These are phyloP conservation scores for Alethe castanea DNA, from an alignment of 2,113 vertebrate genomes.

Conservation along the genomic window DNA sequence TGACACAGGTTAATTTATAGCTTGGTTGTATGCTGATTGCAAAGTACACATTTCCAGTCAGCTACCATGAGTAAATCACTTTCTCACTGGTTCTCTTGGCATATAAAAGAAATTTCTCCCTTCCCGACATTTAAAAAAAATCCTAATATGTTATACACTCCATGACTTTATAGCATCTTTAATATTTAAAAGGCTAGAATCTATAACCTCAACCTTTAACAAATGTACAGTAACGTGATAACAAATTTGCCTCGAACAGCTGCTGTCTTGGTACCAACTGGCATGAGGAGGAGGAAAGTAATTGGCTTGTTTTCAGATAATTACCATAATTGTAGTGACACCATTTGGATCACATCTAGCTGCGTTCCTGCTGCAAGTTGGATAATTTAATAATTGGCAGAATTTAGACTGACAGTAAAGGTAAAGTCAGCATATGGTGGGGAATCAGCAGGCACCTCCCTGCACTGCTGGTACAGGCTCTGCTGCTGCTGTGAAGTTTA, in stretches of 20 bases:
- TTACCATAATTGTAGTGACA: slow-evolving; percentile 67
- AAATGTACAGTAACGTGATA: slow-evolving; percentile 42
- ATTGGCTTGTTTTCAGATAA: slow-evolving; percentile 69
- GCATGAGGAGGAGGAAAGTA: slow-evolving; percentile 41
- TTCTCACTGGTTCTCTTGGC: slow-evolving; percentile 18
- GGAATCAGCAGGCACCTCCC: slow-evolving; percentile 7
- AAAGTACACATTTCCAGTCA: slow-evolving; percentile 43
- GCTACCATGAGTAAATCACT: slow-evolving; percentile 43
- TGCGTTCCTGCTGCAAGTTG: slow-evolving; percentile 43
- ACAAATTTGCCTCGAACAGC: slow-evolving; percentile 59
- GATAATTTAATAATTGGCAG: slow-evolving; percentile 61
- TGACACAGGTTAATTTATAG: slow-evolving; percentile 40
- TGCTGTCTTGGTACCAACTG: slow-evolving; percentile 64
- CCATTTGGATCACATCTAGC: slow-evolving; percentile 61
- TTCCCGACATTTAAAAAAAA: slow-evolving; percentile 54
- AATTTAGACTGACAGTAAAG: slow-evolving; percentile 63
- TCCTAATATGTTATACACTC: slow-evolving; percentile 1
- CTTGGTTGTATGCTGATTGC: slow-evolving; percentile 24
- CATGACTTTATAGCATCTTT: slow-evolving; percentile 51
- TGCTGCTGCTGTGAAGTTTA: background rate
- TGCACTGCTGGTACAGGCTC: background rate
- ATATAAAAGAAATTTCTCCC: slow-evolving; percentile 36
- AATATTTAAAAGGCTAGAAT: slow-evolving; percentile 60
- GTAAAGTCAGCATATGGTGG: slow-evolving; percentile 51
- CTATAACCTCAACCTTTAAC: slow-evolving; percentile 61